Evolutionary conservation across 2,888 invertebrate genomes (phyloP).

Genomic region (Amaurobius ferox): DNA sequence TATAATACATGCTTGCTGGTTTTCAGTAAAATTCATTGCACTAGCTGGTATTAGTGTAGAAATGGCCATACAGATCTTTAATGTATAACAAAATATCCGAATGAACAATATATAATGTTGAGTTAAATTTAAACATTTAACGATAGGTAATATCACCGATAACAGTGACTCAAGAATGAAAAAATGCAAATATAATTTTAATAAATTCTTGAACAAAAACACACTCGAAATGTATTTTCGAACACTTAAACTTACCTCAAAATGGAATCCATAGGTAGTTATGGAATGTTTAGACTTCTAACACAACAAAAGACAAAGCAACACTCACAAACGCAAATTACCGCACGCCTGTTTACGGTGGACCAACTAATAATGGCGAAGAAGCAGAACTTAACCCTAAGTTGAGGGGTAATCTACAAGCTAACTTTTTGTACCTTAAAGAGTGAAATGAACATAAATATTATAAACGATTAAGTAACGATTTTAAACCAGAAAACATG

Average conservation of each 20-base stretch:
- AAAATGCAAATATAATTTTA: not conserved
- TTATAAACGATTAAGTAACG: not conserved
- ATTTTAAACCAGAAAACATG: slow-evolving; percentile 53
- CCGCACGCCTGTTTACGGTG: slow-evolving; percentile 34
- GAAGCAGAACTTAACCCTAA: slow-evolving; percentile 60
- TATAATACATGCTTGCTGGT: slow-evolving; percentile 70
- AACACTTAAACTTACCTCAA: not conserved
- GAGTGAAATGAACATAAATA: slow-evolving; percentile 20
- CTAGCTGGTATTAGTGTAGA: slow-evolving; percentile 82
- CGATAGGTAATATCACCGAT: not conserved
- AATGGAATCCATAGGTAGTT: not conserved
- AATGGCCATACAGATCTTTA: slow-evolving; percentile 77
- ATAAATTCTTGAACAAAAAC: slow-evolving; percentile 2
- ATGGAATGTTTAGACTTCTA: not conserved
- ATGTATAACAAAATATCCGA: not conserved
- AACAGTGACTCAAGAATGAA: not conserved
- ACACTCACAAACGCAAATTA: not conserved
- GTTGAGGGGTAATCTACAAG: slow-evolving; percentile 61
- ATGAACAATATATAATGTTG: no score
- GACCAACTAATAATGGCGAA: slow-evolving; percentile 69
- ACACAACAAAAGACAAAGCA: not conserved
- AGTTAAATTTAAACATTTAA: no score
- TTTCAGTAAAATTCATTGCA: slow-evolving; percentile 76
- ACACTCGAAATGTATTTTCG: not conserved
- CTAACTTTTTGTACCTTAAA: slow-evolving; percentile 57